Percentiles rank a stretch among this genome's conserved stretches.
These are phyloP conservation scores for Parazoanthus darwini DNA, from an alignment of 92 coral and sea anemone species.

Conservation along the genomic window DNA sequence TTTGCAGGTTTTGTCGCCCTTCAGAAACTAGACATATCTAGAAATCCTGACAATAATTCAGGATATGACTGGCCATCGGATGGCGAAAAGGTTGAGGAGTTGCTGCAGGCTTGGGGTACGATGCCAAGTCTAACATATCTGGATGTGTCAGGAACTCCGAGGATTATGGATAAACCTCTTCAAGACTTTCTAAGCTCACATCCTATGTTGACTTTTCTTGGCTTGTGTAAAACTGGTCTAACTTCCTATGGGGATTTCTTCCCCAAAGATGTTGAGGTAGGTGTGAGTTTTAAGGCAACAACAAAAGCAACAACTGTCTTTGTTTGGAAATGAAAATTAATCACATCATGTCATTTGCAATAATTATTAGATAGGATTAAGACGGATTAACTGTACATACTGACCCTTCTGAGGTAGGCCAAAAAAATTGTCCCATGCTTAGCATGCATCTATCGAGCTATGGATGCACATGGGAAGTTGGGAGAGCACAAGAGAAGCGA, in stretches of 20 bases:
- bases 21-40: slow-evolving; percentile 70
- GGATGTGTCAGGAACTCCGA: slow-evolving; percentile 71
- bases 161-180: slow-evolving; percentile 54
- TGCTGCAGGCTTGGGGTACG: slow-evolving; percentile 39
- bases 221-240: slow-evolving; percentile 72
- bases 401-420: too few species aligned
- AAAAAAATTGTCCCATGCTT: too few species aligned
- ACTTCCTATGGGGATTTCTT: slow-evolving; percentile 58
- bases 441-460: too few species aligned
- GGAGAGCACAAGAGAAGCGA: too few species aligned
- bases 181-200: slow-evolving; percentile 62
- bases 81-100: slow-evolving; percentile 57
- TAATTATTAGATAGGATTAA: too few species aligned
- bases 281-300: background rate
- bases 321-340: too few species aligned
- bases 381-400: too few species aligned
- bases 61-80: slow-evolving; percentile 62
- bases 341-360: too few species aligned
- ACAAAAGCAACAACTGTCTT: too few species aligned
- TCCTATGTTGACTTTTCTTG: slow-evolving; percentile 74
- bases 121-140: slow-evolving; percentile 53
- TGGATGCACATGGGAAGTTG: too few species aligned
- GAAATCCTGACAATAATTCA: slow-evolving; percentile 49
- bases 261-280: slow-evolving; percentile 67
- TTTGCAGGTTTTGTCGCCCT: slow-evolving; percentile 55